Conservation (phyloP, 2,113 vertebrate species). For the Phoxinus phoxinus region DNA sequence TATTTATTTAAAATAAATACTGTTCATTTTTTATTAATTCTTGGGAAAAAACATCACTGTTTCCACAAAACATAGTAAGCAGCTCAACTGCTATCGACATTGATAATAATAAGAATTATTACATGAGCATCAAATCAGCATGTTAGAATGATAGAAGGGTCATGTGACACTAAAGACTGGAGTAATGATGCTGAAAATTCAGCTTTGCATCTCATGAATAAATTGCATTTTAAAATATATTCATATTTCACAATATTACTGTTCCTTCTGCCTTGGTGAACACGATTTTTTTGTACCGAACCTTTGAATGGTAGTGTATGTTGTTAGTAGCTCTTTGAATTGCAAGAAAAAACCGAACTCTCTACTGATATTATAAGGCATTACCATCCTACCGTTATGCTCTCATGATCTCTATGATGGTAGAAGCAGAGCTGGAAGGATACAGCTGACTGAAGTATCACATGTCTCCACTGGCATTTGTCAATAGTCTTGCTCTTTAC, state of each 20-base stretch:
- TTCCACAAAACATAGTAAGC: neutral
- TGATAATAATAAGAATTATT: neutral
- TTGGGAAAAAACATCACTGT: neutral
- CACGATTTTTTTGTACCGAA: no score
- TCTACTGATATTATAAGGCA: no score
- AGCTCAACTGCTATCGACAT: neutral
- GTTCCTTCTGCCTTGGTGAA: neutral
- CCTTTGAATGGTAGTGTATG: no score
- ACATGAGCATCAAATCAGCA: neutral
- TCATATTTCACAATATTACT: neutral
- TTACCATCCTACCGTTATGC: neutral
- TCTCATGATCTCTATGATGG: conserved; percentile 28
- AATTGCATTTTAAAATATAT: neutral
- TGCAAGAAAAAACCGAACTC: no score
- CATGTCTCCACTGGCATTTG: conserved; percentile 14
- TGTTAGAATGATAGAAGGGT: neutral
- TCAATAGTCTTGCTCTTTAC: neutral
- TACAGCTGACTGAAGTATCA: conserved; percentile 23
- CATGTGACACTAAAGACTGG: neutral
- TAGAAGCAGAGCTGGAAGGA: neutral
- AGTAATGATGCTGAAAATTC: neutral
- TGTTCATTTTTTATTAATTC: no score
- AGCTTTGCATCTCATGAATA: neutral
- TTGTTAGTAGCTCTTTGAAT: no score
- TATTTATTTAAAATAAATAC: no score